Conservation (phyloP, 1,140 invertebrate species). For the Harpegnathos saltator region DNA sequence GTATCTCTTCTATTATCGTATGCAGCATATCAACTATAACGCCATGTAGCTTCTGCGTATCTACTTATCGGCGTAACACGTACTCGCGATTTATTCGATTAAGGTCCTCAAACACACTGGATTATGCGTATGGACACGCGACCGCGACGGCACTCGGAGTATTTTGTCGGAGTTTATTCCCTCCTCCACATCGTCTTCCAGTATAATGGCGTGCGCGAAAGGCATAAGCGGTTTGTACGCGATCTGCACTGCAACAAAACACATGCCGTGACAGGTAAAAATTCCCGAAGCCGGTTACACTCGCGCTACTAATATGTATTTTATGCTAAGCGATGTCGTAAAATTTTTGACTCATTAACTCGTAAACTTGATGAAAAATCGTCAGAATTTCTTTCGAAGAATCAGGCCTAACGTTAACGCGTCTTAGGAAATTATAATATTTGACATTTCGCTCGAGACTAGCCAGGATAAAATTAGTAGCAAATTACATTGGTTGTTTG, state of each 20-base stretch:
- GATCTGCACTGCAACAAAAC: constrained; percentile 13
- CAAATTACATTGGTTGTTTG: too few species aligned
- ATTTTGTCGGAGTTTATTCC: constrained; percentile 36
- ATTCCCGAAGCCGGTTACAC: neutral
- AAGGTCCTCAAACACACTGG: constrained; percentile 10
- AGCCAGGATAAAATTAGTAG: too few species aligned
- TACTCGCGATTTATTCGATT: constrained; percentile 41
- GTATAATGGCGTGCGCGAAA: constrained; percentile 22
- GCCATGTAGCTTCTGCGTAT: constrained; percentile 6
- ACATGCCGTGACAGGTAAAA: neutral
- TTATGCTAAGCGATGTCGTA: neutral
- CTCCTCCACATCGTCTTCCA: neutral
- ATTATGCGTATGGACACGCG: constrained; percentile 14
- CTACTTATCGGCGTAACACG: constrained; percentile 41
- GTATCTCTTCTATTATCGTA: constrained; percentile 24
- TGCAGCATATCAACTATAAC: neutral
- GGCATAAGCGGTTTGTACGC: constrained; percentile 28
- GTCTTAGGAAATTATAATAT: too few species aligned
- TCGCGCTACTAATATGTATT: constrained; percentile 5
- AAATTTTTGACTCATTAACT: constrained; percentile 17
- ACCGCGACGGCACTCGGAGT: neutral
- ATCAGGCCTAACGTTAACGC: too few species aligned
- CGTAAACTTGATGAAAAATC: constrained; percentile 14
- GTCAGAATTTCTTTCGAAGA: neutral
- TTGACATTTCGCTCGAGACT: too few species aligned